phyloP scores from a whole-genome alignment of 92 coral and sea anemone genomes.

The Siderastrea siderea region DNA sequence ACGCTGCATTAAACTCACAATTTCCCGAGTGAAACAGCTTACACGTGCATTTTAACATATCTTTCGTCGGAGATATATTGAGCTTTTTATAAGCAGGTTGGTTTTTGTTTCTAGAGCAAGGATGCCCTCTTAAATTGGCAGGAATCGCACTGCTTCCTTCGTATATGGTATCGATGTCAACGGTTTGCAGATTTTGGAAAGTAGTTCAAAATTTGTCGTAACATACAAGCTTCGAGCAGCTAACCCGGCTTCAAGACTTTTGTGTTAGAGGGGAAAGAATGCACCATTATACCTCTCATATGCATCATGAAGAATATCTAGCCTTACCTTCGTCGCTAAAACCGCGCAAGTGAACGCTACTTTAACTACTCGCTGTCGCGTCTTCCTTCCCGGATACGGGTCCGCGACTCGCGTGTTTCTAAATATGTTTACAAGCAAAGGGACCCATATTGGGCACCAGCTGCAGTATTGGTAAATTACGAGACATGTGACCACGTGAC shows the following conservation, averaged over 20 bases:
- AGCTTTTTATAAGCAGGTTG: background rate
- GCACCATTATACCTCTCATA: too few relatives aligned
- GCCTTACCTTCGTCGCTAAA: background rate
- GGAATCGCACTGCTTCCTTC: background rate
- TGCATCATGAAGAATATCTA: background rate
- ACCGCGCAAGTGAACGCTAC: too few relatives aligned
- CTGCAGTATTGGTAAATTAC: too few relatives aligned
- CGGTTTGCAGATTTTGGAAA: background rate
- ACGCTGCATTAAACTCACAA: background rate
- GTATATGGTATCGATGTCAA: background rate
- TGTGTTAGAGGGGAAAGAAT: too few relatives aligned
- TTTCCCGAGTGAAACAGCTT: background rate
- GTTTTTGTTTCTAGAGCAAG: background rate
- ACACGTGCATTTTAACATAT: too few relatives aligned
- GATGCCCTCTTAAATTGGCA: too few relatives aligned
- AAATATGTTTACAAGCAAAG: constrained; percentile 23
- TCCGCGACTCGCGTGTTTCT: background rate
- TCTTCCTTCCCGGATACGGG: background rate
- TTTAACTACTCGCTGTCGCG: background rate
- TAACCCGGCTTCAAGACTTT: background rate
- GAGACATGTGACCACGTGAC: constrained; percentile 12
- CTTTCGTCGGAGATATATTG: too few relatives aligned
- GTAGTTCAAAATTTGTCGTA: background rate
- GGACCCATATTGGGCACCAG: background rate
- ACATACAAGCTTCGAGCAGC: background rate